Conservation (phyloP, 1,140 invertebrate genomes). For the Listronotus bonariensis region DNA sequence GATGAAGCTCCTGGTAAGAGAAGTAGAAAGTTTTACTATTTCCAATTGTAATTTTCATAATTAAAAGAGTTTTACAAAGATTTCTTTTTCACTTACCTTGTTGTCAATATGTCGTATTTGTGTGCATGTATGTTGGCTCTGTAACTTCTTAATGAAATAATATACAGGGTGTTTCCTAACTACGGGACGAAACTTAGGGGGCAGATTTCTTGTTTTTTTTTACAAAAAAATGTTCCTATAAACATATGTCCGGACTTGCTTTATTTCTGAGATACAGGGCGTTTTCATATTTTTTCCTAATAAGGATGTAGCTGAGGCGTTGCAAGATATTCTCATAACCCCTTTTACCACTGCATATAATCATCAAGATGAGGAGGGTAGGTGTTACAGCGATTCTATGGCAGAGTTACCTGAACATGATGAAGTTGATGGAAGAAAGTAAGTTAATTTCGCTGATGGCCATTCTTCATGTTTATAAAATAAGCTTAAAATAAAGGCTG, state of each 20-base stretch:
- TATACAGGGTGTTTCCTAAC: too few species aligned
- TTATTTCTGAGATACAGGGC: too few species aligned
- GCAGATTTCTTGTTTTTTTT: too few species aligned
- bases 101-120: too few species aligned
- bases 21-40: neutral
- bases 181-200: too few species aligned
- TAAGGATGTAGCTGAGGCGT: slow-evolving; percentile 83
- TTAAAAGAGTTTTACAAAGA: neutral
- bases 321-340: slow-evolving; percentile 90
- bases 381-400: slow-evolving; percentile 95
- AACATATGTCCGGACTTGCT: too few species aligned
- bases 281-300: too few species aligned
- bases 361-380: slow-evolving; percentile 93
- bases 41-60: neutral
- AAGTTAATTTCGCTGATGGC: slow-evolving; percentile 35
- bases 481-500: neutral
- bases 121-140: too few species aligned
- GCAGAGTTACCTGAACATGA: slow-evolving; percentile 91
- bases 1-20: slow-evolving; percentile 54
- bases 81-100: too few species aligned
- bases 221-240: too few species aligned
- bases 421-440: slow-evolving; percentile 73
- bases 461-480: neutral
- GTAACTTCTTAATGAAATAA: too few species aligned
- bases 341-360: slow-evolving; percentile 95